phyloP scores from a whole-genome alignment of 1,140 invertebrate species.

The Ceratoteleas bidentatus region DNA sequence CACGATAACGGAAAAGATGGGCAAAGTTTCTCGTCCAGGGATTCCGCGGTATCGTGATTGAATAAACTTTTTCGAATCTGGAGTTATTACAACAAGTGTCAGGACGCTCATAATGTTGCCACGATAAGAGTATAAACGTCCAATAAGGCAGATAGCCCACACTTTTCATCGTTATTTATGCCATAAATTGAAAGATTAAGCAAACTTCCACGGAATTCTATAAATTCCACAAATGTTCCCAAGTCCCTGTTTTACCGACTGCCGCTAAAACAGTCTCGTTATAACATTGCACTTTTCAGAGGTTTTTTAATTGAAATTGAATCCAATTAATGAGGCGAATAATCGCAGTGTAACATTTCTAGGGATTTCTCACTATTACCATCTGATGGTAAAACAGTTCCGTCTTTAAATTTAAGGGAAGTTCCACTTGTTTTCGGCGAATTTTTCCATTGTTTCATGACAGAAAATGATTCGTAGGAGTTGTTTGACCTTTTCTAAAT shows the following conservation, averaged over 20 bases:
- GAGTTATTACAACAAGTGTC: background rate
- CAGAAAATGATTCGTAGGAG: too few relatives aligned
- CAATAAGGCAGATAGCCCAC: background rate
- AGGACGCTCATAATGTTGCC: background rate
- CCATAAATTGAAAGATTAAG: background rate
- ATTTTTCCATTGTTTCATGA: too few relatives aligned
- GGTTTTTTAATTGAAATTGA: background rate
- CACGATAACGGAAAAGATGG: constrained; percentile 2
- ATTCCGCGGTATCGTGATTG: background rate
- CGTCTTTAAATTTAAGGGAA: background rate
- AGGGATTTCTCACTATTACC: too few relatives aligned
- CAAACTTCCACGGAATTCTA: background rate
- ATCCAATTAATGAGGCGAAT: background rate
- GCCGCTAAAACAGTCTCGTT: background rate
- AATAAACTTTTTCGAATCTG: background rate
- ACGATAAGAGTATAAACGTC: background rate
- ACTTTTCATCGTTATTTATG: background rate
- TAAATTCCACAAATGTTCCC: background rate
- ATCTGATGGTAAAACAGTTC: background rate
- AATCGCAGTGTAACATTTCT: background rate
- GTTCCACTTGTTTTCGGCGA: background rate
- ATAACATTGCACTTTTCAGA: background rate
- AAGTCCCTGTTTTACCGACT: background rate
- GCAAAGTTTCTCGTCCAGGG: background rate
- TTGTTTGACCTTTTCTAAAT: too few relatives aligned